These are phyloP conservation scores for Pyrrhosoma nymphula DNA, from an alignment of 2,888 invertebrate species.

Conservation along the genomic window DNA sequence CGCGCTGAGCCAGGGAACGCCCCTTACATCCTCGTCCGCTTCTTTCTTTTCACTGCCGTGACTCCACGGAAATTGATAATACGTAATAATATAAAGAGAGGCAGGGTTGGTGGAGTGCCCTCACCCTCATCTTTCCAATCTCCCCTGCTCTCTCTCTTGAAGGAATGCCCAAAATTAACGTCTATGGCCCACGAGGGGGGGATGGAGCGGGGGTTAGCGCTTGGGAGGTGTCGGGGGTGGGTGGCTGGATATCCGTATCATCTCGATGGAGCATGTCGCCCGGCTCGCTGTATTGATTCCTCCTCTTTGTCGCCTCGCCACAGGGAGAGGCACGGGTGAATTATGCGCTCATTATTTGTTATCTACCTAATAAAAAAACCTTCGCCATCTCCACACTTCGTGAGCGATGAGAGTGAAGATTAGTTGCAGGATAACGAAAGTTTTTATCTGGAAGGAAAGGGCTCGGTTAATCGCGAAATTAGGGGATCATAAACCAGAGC, in stretches of 20 bases:
- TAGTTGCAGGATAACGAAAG: no score
- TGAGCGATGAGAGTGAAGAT: no score
- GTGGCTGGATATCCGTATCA: no score
- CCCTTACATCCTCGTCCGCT: not conserved
- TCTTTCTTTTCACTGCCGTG: not conserved
- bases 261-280: not conserved
- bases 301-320: not conserved
- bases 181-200: not conserved
- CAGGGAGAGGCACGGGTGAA: not conserved
- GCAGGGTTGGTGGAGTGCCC: not conserved
- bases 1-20: not conserved
- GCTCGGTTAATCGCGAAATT: no score
- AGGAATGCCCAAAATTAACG: not conserved
- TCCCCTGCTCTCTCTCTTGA: not conserved
- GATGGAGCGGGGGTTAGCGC: not conserved
- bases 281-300: slow-evolving; percentile 3
- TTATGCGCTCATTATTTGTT: no score
- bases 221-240: no score
- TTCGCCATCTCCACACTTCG: no score
- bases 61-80: slow-evolving; percentile 5
- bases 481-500: no score
- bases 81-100: not conserved
- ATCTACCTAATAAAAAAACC: no score
- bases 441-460: no score
- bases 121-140: not conserved